phyloP scores from a whole-genome alignment of 1,140 invertebrate species.

The Monomorium pharaonis region DNA sequence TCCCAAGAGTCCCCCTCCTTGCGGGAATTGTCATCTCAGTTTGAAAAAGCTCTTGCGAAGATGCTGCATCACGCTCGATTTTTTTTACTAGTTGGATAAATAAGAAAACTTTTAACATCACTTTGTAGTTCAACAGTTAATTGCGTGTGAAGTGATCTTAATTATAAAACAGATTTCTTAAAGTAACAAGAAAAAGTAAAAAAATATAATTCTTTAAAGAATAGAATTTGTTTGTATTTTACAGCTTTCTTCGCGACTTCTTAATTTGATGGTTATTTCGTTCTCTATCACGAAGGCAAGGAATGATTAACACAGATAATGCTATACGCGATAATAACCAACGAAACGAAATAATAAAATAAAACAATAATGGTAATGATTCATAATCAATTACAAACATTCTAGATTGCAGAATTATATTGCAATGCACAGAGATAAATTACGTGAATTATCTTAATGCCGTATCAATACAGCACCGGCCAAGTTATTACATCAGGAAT shows the following conservation, averaged over 20 bases:
- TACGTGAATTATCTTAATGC: slow-evolving; percentile 54
- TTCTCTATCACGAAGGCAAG: background rate
- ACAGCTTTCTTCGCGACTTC: background rate
- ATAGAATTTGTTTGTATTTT: background rate
- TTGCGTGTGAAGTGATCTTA: background rate
- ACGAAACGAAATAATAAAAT: background rate
- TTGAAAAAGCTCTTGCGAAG: background rate
- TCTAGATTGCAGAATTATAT: slow-evolving; percentile 24
- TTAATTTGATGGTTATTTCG: background rate
- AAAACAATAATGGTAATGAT: slow-evolving; percentile 11
- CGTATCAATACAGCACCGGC: slow-evolving; percentile 29
- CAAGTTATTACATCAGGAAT: slow-evolving; percentile 57
- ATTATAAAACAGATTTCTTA: background rate
- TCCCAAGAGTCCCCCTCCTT: background rate
- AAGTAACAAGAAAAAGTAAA: background rate
- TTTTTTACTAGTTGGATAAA: background rate
- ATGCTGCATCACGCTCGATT: background rate
- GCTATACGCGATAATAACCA: background rate
- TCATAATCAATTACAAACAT: slow-evolving; percentile 28
- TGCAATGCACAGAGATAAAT: slow-evolving; percentile 17
- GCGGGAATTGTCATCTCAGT: slow-evolving; percentile 17
- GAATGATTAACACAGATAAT: background rate
- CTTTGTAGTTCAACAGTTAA: background rate
- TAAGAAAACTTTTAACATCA: background rate
- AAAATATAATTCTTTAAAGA: background rate